phyloP scores from a whole-genome alignment of 2,888 invertebrate species.

The Spisula subtruncata region DNA sequence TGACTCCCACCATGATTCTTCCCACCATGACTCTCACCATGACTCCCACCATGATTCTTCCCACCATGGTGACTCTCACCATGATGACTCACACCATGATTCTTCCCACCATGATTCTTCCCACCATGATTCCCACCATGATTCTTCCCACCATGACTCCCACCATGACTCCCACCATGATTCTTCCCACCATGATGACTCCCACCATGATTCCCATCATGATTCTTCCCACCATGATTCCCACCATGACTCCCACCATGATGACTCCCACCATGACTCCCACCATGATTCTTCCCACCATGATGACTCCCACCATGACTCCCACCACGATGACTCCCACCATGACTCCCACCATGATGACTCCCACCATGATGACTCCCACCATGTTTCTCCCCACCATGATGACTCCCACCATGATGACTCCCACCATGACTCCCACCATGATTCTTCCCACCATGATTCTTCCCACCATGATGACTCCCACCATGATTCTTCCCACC shows the following conservation, averaged over 20 bases:
- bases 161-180: neutral
- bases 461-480: too few species aligned
- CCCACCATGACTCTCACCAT: neutral
- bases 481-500: neutral
- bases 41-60: neutral
- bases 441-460: too few species aligned
- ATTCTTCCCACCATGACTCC: neutral
- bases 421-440: slow-evolving; percentile 2
- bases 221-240: slow-evolving; percentile 1
- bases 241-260: neutral
- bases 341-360: slow-evolving; percentile 14
- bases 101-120: neutral
- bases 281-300: neutral
- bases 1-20: neutral
- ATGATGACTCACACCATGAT: neutral
- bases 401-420: neutral
- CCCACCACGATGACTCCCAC: slow-evolving; percentile 8
- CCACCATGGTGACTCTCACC: neutral
- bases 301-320: slow-evolving; percentile 1
- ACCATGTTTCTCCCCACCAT: slow-evolving; percentile 7
- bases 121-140: neutral
- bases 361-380: neutral
- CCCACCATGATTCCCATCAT: slow-evolving; percentile 23
- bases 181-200: neutral
- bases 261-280: neutral